Percentiles rank a stretch among this genome's conserved stretches.
Evolutionary conservation across 2,797 vertebrate genomes (phyloP).

Genomic region (Benthosema pterotum): DNA sequence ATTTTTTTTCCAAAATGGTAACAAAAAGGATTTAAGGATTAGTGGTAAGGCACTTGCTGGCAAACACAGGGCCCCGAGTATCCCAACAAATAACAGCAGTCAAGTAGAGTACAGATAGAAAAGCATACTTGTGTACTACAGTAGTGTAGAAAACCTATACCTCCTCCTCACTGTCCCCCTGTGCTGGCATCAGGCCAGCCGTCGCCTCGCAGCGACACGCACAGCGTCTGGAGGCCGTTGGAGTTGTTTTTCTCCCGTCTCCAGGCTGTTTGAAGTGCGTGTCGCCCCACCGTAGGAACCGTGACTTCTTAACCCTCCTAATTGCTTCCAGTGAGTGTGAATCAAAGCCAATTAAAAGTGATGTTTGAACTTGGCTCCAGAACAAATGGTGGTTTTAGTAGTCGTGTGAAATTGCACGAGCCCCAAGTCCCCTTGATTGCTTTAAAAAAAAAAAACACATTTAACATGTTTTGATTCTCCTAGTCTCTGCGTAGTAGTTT

Average conservation of each 20-base stretch:
- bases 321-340: constrained; percentile 64
- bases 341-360: constrained; percentile 61
- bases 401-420: constrained; percentile 34
- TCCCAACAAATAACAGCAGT: too few relatives aligned
- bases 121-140: too few relatives aligned
- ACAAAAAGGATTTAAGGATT: too few relatives aligned
- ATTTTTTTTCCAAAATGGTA: too few relatives aligned
- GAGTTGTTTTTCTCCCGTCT: constrained; percentile 21
- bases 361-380: constrained; percentile 60
- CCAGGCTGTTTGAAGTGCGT: constrained; percentile 32
- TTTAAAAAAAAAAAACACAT: constrained; percentile 9
- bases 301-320: constrained; percentile 39
- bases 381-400: constrained; percentile 33
- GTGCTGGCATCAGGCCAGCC: constrained; percentile 19
- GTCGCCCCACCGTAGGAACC: constrained; percentile 34
- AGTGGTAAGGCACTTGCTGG: too few relatives aligned
- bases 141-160: too few relatives aligned
- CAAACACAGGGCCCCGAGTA: too few relatives aligned
- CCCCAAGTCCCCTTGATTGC: constrained; percentile 51
- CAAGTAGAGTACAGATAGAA: too few relatives aligned
- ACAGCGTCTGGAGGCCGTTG: constrained; percentile 14
- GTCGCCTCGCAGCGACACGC: constrained; percentile 6
- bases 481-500: constrained; percentile 22
- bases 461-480: constrained; percentile 3
- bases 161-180: too few relatives aligned